Evolutionary conservation across 2,888 invertebrate species (phyloP).

Genomic region (Rhagium mordax): DNA sequence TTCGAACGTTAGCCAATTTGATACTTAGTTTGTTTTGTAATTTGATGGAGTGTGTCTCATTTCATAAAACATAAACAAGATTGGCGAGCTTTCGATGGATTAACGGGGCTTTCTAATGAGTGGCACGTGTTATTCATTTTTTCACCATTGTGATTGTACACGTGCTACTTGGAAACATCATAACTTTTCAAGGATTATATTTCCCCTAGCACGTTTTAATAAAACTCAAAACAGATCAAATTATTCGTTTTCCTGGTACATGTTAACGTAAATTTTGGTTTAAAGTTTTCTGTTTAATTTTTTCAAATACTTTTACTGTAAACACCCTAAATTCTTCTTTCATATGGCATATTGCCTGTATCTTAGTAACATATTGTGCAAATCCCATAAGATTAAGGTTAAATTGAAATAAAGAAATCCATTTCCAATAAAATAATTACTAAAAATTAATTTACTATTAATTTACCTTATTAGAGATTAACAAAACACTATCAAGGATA

Average conservation of each 20-base stretch:
- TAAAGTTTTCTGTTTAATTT: background rate
- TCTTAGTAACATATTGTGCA: too few species aligned
- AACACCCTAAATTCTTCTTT: too few species aligned
- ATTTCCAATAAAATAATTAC: too few species aligned
- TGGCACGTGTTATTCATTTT: constrained; percentile 47
- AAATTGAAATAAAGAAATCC: too few species aligned
- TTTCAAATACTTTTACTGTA: too few species aligned
- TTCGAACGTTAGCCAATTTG: constrained; percentile 13
- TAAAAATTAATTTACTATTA: too few species aligned
- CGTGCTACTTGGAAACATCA: constrained; percentile 45
- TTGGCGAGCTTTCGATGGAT: constrained; percentile 33
- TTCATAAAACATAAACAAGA: constrained; percentile 49
- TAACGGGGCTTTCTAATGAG: constrained; percentile 49
- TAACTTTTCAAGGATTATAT: background rate
- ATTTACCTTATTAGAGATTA: too few species aligned
- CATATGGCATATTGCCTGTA: too few species aligned
- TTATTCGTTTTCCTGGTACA: too few species aligned
- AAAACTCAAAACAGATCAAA: background rate
- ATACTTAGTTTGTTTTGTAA: constrained; percentile 35
- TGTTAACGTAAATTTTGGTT: background rate
- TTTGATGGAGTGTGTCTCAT: constrained; percentile 36
- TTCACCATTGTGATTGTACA: constrained; percentile 39
- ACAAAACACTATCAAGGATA: too few species aligned
- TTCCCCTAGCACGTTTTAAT: background rate
- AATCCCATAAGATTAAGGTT: too few species aligned